phyloP scores from a whole-genome alignment of 2,113 vertebrate genomes.

The Sakesphorus luctuosus region DNA sequence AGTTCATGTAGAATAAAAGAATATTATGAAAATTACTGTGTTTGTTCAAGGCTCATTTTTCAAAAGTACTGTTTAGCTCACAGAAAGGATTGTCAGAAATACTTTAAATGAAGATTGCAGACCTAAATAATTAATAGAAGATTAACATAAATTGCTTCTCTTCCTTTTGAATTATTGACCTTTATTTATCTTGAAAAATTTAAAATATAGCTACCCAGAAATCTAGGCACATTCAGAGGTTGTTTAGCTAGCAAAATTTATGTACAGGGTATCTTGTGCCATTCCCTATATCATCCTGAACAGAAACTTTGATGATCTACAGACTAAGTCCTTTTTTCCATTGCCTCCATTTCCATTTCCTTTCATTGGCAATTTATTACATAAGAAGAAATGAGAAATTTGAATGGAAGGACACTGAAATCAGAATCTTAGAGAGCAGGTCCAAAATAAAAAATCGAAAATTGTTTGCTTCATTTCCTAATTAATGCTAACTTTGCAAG shows the following conservation, averaged over 20 bases:
- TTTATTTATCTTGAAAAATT: constrained; percentile 22
- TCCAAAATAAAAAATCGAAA: background rate
- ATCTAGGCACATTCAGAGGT: background rate
- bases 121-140: constrained; percentile 14
- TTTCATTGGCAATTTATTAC: background rate
- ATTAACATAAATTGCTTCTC: background rate
- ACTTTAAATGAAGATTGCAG: constrained; percentile 4
- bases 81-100: background rate
- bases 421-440: background rate
- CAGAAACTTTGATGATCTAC: background rate
- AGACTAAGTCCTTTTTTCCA: background rate
- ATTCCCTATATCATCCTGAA: background rate
- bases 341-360: background rate
- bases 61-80: background rate
- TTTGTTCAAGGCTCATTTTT: constrained; percentile 49
- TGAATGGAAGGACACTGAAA: background rate
- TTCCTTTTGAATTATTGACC: background rate
- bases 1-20: constrained; percentile 20
- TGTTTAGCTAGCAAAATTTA: background rate
- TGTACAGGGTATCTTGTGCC: background rate
- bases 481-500: background rate
- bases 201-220: background rate
- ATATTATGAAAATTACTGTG: constrained; percentile 21
- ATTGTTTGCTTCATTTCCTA: background rate
- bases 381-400: background rate